Percentiles rank a stretch among this genome's conserved stretches.
phyloP scores from a whole-genome alignment of 2,888 invertebrate genomes.

The Spialia ferax region DNA sequence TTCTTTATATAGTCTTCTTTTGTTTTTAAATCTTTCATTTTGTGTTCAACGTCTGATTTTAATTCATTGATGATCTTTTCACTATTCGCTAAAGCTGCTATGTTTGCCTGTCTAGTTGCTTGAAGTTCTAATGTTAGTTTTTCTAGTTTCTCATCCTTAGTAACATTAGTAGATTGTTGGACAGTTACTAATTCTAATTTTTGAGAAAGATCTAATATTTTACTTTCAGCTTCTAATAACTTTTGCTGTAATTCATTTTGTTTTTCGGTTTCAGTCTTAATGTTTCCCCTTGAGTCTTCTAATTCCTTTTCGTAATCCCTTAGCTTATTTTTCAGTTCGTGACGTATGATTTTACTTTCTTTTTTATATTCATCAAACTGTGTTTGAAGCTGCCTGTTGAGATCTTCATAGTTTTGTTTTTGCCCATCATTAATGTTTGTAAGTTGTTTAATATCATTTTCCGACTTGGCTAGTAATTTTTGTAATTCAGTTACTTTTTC shows the following conservation, averaged over 20 bases:
- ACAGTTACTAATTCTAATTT: conserved; percentile 75
- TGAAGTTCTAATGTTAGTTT: conserved; percentile 77
- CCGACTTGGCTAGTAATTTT: conserved; percentile 72
- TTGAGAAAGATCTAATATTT: conserved; percentile 69
- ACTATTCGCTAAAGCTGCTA: conserved; percentile 68
- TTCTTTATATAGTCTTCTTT: conserved; percentile 70
- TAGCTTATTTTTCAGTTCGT: conserved; percentile 85
- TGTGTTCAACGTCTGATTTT: conserved; percentile 70
- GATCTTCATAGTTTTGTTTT: conserved; percentile 79
- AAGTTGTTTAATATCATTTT: conserved; percentile 76
- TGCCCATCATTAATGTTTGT: conserved; percentile 80
- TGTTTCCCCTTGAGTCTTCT: conserved; percentile 69
- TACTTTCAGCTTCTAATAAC: conserved; percentile 68
- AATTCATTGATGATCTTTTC: conserved; percentile 71
- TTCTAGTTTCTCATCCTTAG: conserved; percentile 76
- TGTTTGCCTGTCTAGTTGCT: conserved; percentile 65
- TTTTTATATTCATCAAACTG: conserved; percentile 78
- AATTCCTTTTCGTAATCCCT: conserved; percentile 81
- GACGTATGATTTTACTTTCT: conserved; percentile 80
- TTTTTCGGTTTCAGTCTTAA: conserved; percentile 71
- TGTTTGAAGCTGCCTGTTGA: conserved; percentile 74
- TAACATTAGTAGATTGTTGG: conserved; percentile 71
- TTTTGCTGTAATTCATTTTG: conserved; percentile 70
- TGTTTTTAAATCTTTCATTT: conserved; percentile 71
- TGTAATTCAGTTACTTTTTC: conserved; percentile 75